Evolutionary conservation across 1,140 invertebrate genomes (phyloP), one percentile per base, ranked within the genome.

Genomic region (Drosophila rufa): DNA sequence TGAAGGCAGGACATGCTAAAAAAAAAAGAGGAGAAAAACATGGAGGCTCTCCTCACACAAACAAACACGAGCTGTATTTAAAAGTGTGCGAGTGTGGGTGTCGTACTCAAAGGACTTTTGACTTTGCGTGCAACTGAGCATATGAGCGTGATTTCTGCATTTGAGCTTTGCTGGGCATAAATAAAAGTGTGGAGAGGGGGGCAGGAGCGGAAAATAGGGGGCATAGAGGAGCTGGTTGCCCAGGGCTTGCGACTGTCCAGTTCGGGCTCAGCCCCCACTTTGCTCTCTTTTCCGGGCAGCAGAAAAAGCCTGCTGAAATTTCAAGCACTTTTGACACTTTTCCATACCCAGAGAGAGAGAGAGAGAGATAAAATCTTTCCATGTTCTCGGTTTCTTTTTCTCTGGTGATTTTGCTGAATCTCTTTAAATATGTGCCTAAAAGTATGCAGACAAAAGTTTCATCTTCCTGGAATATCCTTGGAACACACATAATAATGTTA

Each of bases 261-360:
- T 76, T 73, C 22, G 61, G 57, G 62, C 56, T 47, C 55, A 45
- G 51, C 36, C 42, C 43, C 27, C 40, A 46, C 53, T 60, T 55
- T 48, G 19, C 43, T 48, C 50, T 71, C 67, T 70, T 59, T 66
- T 76, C 60, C 57, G 50, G 51, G 22, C 46, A 55, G 22, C 59
- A 55, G 53, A 78, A 71, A 73, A 90, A 80, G 86, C 85, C 85
- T 82, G 82, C 86, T 91, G 75, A 91, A 90, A 90, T 85, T 89
- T 90, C 86, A 91, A 90, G 85, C 71, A 91, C 82, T 91, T 90
- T 91, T 91, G 86, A 89, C 85, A 89, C 85, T 89, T 75, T 89
- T 76, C 51, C 71, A 50, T 61, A 46, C 78, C 64, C 45, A 50
- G 45, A 40, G 42, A 60, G n/a, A 60, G 42, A 60, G n/a, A 60